Evolutionary conservation across 2,797 vertebrate genomes (phyloP), one percentile per base, ranked within the genome.

Genomic region (Gallinago stenura): DNA sequence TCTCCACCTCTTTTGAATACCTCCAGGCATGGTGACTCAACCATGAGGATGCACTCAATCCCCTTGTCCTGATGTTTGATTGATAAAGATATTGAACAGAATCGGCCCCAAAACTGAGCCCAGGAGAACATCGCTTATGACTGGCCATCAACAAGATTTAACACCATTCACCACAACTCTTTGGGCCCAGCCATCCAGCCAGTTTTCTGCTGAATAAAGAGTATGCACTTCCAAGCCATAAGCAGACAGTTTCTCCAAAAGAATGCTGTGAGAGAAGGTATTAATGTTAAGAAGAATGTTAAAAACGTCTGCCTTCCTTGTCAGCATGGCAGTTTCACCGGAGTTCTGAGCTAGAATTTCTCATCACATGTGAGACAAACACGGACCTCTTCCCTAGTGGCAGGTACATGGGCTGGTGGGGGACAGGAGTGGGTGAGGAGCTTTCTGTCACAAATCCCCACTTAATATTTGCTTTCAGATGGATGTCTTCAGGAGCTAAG

Each of bases 331-430:
- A 69, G 13, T 22, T 15, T 88, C 43, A 41, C 43, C 35, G 13
- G 6, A 73, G 15, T n/a, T 39, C 72, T 41, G 26, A 41, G 11
- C n/a, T 81, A 60, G 60, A 77, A 33, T 76, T 87, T 73, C 51
- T 83, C 17, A 31, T 92, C 1, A 1, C 4, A 1, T 15, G 14
- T 30, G 35, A 62, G 35, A 58, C 26, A 48, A 39, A 6, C 30
- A 43, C 0, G 3, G 50, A 37, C 12, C 15, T 43, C 16, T 83
- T 77, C 72, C 43, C 12, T 20, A 10, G 16, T 19, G 24, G 24
- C 9, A 45, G 10, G 7, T 41, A 16, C 6, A 3, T 1, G 0
- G 65, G 43, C 43, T 39, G 33, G 35, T 2, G 0, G 46, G 46
- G 28, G 35, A 17, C 8, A 69, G 51, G 50, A 70, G 35, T 2